Conservation (phyloP, 2,113 vertebrate genomes). For the Ceyx margarethae region DNA sequence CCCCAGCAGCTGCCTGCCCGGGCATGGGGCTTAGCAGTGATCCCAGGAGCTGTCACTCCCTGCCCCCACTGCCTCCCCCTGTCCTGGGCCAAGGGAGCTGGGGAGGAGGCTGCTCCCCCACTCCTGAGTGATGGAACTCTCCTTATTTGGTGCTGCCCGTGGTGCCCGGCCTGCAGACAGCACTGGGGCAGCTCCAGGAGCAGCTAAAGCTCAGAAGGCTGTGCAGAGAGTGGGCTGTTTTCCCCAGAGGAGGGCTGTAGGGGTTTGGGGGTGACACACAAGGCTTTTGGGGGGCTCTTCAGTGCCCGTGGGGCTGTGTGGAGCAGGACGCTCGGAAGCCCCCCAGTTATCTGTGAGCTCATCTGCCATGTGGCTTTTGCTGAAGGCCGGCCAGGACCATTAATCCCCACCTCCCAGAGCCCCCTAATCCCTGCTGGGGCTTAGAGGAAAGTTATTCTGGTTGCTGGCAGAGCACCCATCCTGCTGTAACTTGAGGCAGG, state of each 20-base stretch:
- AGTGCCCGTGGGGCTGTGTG: not conserved
- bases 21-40: slow-evolving; percentile 18
- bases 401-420: slow-evolving; percentile 61
- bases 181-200: not conserved
- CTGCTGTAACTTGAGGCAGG: slow-evolving; percentile 29
- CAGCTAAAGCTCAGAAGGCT: not conserved
- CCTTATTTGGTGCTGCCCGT: too few relatives aligned
- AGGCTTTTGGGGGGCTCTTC: not conserved
- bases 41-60: not conserved
- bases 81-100: not conserved
- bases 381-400: slow-evolving; percentile 48
- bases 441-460: slow-evolving; percentile 59
- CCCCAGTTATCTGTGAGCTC: slow-evolving; percentile 61
- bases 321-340: not conserved
- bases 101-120: too few relatives aligned
- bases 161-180: too few relatives aligned
- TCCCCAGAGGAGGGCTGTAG: not conserved
- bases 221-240: not conserved
- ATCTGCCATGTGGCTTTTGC: slow-evolving; percentile 47
- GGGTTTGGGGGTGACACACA: not conserved
- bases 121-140: too few relatives aligned
- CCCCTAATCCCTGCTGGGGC: slow-evolving; percentile 50
- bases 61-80: not conserved
- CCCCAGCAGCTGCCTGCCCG: slow-evolving; percentile 34
- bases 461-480: slow-evolving; percentile 5